phyloP scores from a whole-genome alignment of 2,797 vertebrate species.

The Pygocentrus nattereri region DNA sequence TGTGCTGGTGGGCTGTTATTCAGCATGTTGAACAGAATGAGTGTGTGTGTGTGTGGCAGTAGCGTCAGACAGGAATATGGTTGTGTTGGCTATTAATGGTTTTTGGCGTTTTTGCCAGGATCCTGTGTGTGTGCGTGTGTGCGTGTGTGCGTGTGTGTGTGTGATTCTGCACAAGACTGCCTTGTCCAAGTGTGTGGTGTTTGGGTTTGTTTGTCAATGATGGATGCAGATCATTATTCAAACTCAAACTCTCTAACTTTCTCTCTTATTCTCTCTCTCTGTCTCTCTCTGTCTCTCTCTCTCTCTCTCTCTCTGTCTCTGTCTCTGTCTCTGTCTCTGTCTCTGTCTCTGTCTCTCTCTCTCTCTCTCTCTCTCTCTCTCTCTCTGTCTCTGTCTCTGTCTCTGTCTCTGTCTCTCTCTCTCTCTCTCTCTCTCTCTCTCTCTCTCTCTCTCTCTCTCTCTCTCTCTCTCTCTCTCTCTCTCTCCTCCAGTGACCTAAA shows the following conservation, averaged over 20 bases:
- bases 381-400: not conserved
- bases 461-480: slow-evolving; percentile 53
- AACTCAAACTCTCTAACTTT: too few relatives aligned
- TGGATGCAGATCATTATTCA: not conserved
- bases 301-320: too few relatives aligned
- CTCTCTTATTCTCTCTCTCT: too few relatives aligned
- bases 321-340: not conserved
- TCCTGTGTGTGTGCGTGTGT: too few relatives aligned
- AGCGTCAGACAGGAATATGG: not conserved
- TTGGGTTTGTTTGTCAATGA: not conserved
- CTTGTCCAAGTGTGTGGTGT: slow-evolving; percentile 1
- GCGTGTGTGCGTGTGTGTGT: too few relatives aligned
- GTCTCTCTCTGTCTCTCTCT: not conserved
- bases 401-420: slow-evolving; percentile 44
- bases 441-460: not conserved
- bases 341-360: slow-evolving; percentile 62
- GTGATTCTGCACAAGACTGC: not conserved
- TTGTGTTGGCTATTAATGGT: not conserved
- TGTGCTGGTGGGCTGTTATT: too few relatives aligned
- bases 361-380: not conserved
- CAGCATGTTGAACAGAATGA: too few relatives aligned
- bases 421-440: slow-evolving; percentile 58
- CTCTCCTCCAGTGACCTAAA: slow-evolving; percentile 80
- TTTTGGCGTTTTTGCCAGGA: too few relatives aligned
- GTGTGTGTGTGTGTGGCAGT: too few relatives aligned